phyloP scores from a whole-genome alignment of 2,113 vertebrate species.

The Cyanoliseus patagonus region DNA sequence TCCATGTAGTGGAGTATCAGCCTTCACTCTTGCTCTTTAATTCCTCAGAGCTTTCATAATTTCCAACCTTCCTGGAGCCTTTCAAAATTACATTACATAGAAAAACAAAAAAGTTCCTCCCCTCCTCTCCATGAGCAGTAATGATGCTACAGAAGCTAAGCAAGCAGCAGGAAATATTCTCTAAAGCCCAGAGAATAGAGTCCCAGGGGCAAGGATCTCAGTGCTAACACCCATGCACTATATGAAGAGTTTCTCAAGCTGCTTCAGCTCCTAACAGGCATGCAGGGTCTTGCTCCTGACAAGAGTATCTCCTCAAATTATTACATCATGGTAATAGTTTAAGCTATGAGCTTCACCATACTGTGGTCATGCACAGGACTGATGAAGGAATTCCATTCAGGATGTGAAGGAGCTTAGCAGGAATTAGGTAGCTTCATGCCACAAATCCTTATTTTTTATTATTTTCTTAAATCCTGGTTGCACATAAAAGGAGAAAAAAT shows the following conservation, averaged over 20 bases:
- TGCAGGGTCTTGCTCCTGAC: background rate
- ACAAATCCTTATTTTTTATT: background rate
- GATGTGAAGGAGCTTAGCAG: background rate
- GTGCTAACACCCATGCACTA: accelerated
- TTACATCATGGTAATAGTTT: background rate
- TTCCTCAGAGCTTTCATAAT: background rate
- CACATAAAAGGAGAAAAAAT: background rate
- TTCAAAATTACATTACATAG: background rate
- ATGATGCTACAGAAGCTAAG: background rate
- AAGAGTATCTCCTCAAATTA: background rate
- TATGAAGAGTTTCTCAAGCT: too few species aligned
- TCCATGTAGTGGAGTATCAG: background rate
- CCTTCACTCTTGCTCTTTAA: background rate
- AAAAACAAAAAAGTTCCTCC: background rate
- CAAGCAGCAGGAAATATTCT: background rate
- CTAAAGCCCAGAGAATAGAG: background rate
- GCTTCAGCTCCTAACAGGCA: background rate
- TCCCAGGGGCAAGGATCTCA: background rate
- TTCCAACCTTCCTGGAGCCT: background rate
- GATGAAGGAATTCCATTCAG: background rate
- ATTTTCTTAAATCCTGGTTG: background rate
- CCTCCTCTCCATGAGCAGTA: background rate
- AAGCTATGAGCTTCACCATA: background rate
- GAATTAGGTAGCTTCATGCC: background rate
- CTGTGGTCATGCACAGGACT: too few species aligned